Percentiles rank a stretch among this genome's conserved stretches.
These are phyloP conservation scores for Dasyprocta punctata DNA, from an alignment of 2,113 vertebrate species.

Conservation along the genomic window DNA sequence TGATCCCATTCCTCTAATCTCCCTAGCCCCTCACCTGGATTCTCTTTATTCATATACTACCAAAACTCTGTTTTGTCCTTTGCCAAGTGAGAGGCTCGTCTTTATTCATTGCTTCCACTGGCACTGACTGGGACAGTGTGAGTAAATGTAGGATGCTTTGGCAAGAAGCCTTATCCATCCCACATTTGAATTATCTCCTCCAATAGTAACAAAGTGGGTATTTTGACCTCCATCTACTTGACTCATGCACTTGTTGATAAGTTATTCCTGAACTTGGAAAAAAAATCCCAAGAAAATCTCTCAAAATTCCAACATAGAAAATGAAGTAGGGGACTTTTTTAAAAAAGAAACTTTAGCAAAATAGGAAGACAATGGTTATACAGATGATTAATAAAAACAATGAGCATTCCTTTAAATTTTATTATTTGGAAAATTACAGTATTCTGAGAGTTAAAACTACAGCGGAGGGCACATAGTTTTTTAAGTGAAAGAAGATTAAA, in stretches of 20 bases:
- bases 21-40: neutral
- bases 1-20: neutral
- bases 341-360: neutral
- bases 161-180: neutral
- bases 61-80: neutral
- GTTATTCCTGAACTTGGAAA: neutral
- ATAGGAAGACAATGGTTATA: neutral
- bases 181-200: neutral
- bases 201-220: neutral
- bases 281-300: neutral
- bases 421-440: conserved; percentile 45
- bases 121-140: neutral
- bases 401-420: neutral
- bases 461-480: neutral
- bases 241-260: neutral
- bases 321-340: neutral
- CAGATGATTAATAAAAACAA: neutral
- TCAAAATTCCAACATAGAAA: conserved; percentile 7
- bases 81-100: neutral
- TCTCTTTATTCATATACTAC: neutral
- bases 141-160: neutral
- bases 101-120: neutral
- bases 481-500: conserved; percentile 27
- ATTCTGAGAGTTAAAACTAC: neutral
- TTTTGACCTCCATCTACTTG: neutral